Evolutionary conservation across 2,888 invertebrate species (phyloP), one percentile per base, ranked within the genome.

Genomic region (Neria commutata): DNA sequence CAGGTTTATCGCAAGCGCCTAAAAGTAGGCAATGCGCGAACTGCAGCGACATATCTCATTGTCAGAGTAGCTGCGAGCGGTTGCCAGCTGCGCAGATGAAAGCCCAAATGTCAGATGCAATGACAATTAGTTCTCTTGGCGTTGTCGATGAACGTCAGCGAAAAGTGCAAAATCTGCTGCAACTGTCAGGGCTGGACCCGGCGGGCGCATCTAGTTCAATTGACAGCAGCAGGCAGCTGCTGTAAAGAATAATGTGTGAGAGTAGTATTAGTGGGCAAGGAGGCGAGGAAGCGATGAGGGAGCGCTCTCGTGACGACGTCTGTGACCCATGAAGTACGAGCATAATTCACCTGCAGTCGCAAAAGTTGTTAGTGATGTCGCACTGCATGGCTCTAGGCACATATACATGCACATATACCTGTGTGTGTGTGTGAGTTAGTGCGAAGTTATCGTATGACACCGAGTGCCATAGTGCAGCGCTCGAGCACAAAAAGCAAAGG

Each of bases 211-310:
- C 34, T 3, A 21, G 21, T 26, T 72, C 72, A 74, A 71, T 72
- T 74, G 72, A 73, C 72, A 73, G 73, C 73, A 74, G 75, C 74
- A 72, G 74, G 75, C 75, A 72, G 70, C 75, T 72, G 72, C 73
- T 74, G 74, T 66, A 73, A 64, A n/a, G 70, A 67, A 29, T 21
- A 19, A 58, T 69, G 10, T n/a, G 42, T 53, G 42, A n/a, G 25
- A 53, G 16, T 40, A 17, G 16, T 25, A 25, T 25, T 52, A 21
- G n/a, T n/a, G 46, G 24, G 46, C 10, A 21, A 16, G 10, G 40
- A 40, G 40, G 37, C 51, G 19, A 16, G 19, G n/a, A 16, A 25
- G n/a, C 16, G 19, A 21, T 25, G 24, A n/a, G 17, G 19, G 17
- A 40, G 25, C 52, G 52, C 37, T 40, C 34, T 55, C 33, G n/a